Evolutionary conservation across 2,888 invertebrate species (phyloP), one percentile per base, ranked within the genome.

Genomic region (Dryocosmus kuriphilus): DNA sequence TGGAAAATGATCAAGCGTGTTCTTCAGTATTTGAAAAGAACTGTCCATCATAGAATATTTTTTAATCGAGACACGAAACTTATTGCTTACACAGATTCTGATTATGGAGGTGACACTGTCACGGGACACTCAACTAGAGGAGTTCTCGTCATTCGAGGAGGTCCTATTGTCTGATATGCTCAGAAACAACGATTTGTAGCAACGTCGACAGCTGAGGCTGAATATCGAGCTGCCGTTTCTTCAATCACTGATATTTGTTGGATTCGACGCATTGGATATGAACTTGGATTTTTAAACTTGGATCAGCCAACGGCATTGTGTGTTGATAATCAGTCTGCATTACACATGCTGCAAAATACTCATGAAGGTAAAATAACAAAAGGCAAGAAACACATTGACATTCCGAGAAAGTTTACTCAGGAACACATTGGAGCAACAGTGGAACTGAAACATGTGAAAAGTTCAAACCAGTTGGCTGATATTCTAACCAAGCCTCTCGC

Each of bases 211-310:
- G 86, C 86, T n/a, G 86, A 87, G 80, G 87, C 87, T 14, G 86
- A 88, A 75, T 89, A 88, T 81, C 80, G 88, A 78, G 87, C 88
- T 4, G 86, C 86, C 22, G 85, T 85, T 14, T 83, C 83, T 8
- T 74, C 82, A 9, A 88, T 88, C 65, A 84, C 88, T 75, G 88
- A 88, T 22, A 81, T 88, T 14, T 86, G 87, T 73, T 88, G 88
- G 87, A 82, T 87, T n/a, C n/a, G n/a, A n/a, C n/a, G 11, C 77
- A 83, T 24, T n/a, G 84, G 78, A 60, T 76, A 30, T 4, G 86
- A 88, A 83, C 71, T 88, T 9, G 55, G 78, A 62, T 73, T 83
- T 16, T n/a, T 79, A 32, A 79, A 83, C n/a, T 14, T 77, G 1
- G 76, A 61, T 61, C 16, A 83, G 76, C 88, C 87, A 0, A 87